These are phyloP conservation scores for Protosalanx chinensis DNA, from an alignment of 2,797 vertebrate genomes.

Conservation along the genomic window DNA sequence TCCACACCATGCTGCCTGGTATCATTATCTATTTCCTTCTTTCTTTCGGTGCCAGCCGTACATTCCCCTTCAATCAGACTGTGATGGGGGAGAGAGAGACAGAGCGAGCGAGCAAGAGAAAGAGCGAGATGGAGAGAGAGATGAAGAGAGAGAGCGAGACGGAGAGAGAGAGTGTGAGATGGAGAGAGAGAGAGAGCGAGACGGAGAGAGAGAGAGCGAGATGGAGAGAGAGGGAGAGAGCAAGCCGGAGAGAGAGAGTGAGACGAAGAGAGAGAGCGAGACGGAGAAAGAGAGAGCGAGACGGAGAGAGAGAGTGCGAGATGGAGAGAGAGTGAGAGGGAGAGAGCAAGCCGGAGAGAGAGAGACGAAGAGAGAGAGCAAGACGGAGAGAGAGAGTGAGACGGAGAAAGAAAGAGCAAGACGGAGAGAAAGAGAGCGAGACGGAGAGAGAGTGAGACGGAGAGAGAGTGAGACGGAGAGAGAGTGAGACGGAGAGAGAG, in stretches of 20 bases:
- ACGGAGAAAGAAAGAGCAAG: neutral
- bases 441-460: neutral
- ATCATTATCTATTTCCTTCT: slow-evolving; percentile 60
- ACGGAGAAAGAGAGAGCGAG: neutral
- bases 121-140: slow-evolving; percentile 23
- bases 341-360: neutral
- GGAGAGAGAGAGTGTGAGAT: slow-evolving; percentile 10
- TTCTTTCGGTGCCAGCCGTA: slow-evolving; percentile 50
- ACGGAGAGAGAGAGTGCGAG: slow-evolving; percentile 13
- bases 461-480: neutral
- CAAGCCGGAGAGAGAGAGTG: neutral
- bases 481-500: neutral
- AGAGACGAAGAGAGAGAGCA: neutral
- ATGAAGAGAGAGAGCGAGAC: slow-evolving; percentile 8
- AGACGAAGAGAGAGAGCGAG: neutral
- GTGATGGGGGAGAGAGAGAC: slow-evolving; percentile 23
- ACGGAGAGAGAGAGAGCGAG: neutral
- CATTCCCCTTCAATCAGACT: slow-evolving; percentile 59
- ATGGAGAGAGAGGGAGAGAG: neutral
- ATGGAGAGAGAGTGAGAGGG: neutral
- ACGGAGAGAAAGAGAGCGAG: neutral
- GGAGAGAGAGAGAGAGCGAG: neutral
- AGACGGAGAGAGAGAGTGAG: neutral
- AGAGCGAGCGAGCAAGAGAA: slow-evolving; percentile 17
- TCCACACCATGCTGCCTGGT: slow-evolving; percentile 55